Conservation (phyloP, 2,888 invertebrate species). For the Hypercompe scribonia region DNA sequence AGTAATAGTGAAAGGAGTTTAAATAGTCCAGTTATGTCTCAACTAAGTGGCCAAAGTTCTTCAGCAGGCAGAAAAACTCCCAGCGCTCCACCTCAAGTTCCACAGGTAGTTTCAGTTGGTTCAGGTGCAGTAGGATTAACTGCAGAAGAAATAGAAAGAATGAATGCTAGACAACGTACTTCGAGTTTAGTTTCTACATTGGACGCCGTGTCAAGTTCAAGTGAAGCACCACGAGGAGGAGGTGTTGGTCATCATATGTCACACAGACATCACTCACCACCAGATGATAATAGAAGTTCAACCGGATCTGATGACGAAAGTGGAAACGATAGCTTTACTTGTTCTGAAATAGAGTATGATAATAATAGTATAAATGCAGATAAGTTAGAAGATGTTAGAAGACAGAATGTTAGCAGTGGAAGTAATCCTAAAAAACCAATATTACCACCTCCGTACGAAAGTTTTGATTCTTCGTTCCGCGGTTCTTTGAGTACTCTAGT, state of each 20-base stretch:
- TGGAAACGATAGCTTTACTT: conserved; percentile 98
- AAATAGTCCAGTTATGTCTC: conserved; percentile 97
- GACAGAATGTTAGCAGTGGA: conserved; percentile 84
- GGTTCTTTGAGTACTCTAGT: conserved; percentile 97
- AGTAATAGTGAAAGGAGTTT: conserved; percentile 96
- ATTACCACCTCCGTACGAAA: conserved; percentile 93
- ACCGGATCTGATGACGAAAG: conserved; percentile 95
- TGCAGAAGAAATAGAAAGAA: conserved; percentile 96
- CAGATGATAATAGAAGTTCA: conserved; percentile 91
- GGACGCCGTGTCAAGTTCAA: conserved; percentile 97
- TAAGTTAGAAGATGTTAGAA: conserved; percentile 89
- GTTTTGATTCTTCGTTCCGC: conserved; percentile 97
- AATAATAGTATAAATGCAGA: conserved; percentile 94
- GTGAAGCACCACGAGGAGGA: conserved; percentile 91
- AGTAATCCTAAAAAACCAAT: conserved; percentile 88
- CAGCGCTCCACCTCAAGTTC: conserved; percentile 89
- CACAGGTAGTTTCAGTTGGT: conserved; percentile 89
- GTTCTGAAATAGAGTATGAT: conserved; percentile 99
- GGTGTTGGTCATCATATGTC: conserved; percentile 89
- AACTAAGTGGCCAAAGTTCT: conserved; percentile 94
- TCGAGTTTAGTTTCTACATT: conserved; percentile 96
- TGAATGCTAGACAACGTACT: conserved; percentile 94
- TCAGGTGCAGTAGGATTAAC: conserved; percentile 93
- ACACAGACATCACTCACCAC: conserved; percentile 91
- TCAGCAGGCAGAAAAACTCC: conserved; percentile 92